Evolutionary conservation across 2,888 invertebrate species (phyloP), one percentile per base, ranked within the genome.

Genomic region (Strigamia maritima): DNA sequence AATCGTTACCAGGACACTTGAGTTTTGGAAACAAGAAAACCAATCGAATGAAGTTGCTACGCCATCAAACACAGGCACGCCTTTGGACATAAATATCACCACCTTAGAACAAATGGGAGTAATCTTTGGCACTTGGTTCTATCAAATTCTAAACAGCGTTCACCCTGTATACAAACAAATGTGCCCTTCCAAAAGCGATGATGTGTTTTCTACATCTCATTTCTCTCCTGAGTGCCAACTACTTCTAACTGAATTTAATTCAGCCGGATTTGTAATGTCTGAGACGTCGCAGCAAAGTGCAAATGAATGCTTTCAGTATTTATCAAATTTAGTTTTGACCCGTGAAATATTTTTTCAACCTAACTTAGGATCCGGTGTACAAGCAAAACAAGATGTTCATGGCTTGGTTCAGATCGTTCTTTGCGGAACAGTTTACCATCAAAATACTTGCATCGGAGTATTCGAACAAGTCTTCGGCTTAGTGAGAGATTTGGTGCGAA

Each of bases 401-500:
- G 92, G 92, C 0, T 84, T 91, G 74, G 89, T 90, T 0, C 83
- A 90, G 75, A 88, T 92, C 10, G 83, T 90, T 75, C 88, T 87
- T 0, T 90, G 90, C 85, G 92, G 92, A 22, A 91, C 90, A 0
- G 83, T 92, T 40, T 91, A 92, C 83, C 85, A 87, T 3, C 84
- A 85, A 4, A 85, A 86, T 77, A 79, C 82, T 35, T 88, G 88
- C 81, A 88, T 90, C 0, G 92, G 92, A 1, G 85, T 90, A 38
- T 92, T 91, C 84, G 91, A 91, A 83, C 90, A 91, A 83, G 86
- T 88, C 74, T 91, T 92, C 85, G 90, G 89, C 1, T 85, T 92
- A 60, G 86, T 90, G 26, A 87, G 89, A 80, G 91, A 92, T 84
- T 91, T 91, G 0, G 87, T 86, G 77, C 85, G 87, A 35, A 87